Evolutionary conservation across 2,888 invertebrate species (phyloP), one percentile per base, ranked within the genome.

Genomic region (Diadegma fenestrale): DNA sequence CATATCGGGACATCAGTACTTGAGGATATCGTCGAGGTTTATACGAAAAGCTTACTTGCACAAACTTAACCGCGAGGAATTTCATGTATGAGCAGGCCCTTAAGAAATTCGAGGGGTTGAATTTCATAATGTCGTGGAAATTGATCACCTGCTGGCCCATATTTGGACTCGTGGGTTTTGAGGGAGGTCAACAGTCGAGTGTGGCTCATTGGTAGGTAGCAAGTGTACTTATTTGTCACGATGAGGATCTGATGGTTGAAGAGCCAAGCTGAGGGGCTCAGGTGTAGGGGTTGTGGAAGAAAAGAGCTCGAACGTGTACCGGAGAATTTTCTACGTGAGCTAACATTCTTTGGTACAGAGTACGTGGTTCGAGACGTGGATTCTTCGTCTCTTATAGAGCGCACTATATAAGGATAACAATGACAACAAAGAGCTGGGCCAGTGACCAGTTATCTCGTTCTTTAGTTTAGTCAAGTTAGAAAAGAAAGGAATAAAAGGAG

Each of bases 351-450:
- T 26, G 26, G 58, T 14, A 14, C 26, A 58, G 75, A 45, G 58
- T 77, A 61, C 61, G 63, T 43, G 58, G 37, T 33, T 63, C 51
- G 26, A 66, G 51, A 80, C 66, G 58, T 76, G 81, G 81, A 81
- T 81, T 81, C 79, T 76, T 80, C 73, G 77, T 77, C 63, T 78
- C 68, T 68, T 72, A 51, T n/a, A 51, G 61, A 51, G 61, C 75
- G 19, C 45, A 79, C 69, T 79, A 51, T 78, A 69, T 69, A 72
- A 71, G 54, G 26, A 76, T 64, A 69, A 82, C 66, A 82, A 79
- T 64, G 71, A 76, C 69, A 79, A 82, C 79, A 82, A 85, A 76
- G 63, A 71, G 37, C 71, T 71, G 37, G 48, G 17, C 26, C 41
- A 73, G 17, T 78, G 37, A 73, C 66, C 54, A 54, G 68, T 51